Conservation (phyloP, 1,140 invertebrate species). For the honey bee (Apis mellifera) region Amel_HAv3.1 CM009941.2:14400501-14401000, state of each 20-base stretch:
- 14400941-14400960: too few species aligned
- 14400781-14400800: not conserved
- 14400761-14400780: not conserved
- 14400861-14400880: not conserved
- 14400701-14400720: not conserved
- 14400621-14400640: conserved; percentile 46
- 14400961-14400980: too few species aligned
- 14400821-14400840: not conserved
- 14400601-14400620: conserved; percentile 30
- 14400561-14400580: conserved; percentile 47
- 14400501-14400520: conserved; percentile 35
- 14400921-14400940: too few species aligned
- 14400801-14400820: too few species aligned
- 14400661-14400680: conserved; percentile 22
- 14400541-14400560: conserved; percentile 8
- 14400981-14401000: too few species aligned
- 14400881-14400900: too few species aligned
- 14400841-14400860: not conserved
- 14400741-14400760: too few species aligned
- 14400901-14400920: too few species aligned
- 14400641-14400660: conserved; percentile 43
- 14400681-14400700: not conserved
- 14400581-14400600: conserved; percentile 43
- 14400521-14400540: not conserved
- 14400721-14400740: not conserved